Evolutionary conservation across 2,797 vertebrate species (phyloP).

Genomic region (Lutjanus argentimaculatus): DNA sequence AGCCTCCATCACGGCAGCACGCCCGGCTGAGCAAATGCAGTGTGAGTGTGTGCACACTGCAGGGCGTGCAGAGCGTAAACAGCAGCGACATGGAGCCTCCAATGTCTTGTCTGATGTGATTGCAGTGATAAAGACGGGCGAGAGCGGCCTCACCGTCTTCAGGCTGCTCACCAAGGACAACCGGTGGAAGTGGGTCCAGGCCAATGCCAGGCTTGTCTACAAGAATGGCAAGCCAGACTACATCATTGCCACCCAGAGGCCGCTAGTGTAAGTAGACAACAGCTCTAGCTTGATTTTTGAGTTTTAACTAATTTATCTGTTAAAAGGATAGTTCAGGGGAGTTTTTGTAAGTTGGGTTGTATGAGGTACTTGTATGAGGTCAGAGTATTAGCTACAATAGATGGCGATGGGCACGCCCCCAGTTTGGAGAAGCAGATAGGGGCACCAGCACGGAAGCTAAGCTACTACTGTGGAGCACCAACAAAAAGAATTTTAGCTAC

Average conservation of each 20-base stretch:
- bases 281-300: not conserved
- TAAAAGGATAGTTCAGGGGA: not conserved
- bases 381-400: too few relatives aligned
- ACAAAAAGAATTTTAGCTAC: too few relatives aligned
- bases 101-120: conserved; percentile 46
- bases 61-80: not conserved
- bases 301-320: rapidly evolving
- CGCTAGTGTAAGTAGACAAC: conserved; percentile 81
- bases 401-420: too few relatives aligned
- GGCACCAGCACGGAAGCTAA: too few relatives aligned
- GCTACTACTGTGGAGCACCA: too few relatives aligned
- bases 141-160: conserved; percentile 88
- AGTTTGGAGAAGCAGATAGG: too few relatives aligned
- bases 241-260: conserved; percentile 87
- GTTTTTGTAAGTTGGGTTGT: too few relatives aligned
- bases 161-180: conserved; percentile 89
- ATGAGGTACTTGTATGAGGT: too few relatives aligned
- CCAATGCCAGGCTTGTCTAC: conserved; percentile 87
- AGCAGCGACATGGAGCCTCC: conserved; percentile 26
- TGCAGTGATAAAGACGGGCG: conserved; percentile 89
- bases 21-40: conserved; percentile 38
- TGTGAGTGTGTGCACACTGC: conserved; percentile 27
- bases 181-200: conserved; percentile 89
- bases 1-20: conserved; percentile 29
- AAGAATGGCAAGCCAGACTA: conserved; percentile 85